Conservation (phyloP, 2,797 vertebrate species). For the Sebastes diaconus region DNA sequence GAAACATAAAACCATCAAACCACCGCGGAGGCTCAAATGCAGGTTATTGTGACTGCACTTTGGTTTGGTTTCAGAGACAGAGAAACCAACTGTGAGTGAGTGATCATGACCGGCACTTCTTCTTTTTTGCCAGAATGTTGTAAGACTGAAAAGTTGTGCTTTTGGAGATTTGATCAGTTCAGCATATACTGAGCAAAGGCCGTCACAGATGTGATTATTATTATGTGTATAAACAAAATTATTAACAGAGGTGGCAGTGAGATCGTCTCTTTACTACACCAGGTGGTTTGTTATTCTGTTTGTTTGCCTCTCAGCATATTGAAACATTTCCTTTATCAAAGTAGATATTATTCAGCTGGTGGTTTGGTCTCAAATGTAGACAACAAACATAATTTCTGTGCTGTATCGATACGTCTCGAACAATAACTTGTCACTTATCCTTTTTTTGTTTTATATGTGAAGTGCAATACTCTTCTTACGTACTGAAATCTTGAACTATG, state of each 20-base stretch:
- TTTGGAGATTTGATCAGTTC: background rate
- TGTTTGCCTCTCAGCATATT: background rate
- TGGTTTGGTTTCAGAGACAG: background rate
- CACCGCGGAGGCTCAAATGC: fast-evolving
- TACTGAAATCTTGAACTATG: background rate
- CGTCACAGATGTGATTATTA: background rate
- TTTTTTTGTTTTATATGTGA: background rate
- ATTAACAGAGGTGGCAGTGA: background rate
- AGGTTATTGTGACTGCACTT: no score
- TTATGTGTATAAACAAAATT: background rate
- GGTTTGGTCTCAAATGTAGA: background rate
- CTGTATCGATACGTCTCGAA: background rate
- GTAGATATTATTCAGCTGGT: background rate
- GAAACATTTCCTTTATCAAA: background rate
- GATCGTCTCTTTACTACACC: background rate
- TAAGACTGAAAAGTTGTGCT: background rate
- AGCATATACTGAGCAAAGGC: background rate
- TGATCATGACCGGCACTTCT: background rate
- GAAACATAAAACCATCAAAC: background rate
- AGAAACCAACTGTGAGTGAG: fast-evolving
- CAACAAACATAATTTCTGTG: background rate
- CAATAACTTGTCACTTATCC: background rate
- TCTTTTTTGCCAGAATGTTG: constrained; percentile 6
- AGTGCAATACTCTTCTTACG: background rate
- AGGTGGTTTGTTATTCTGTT: background rate